A percentile compares a stretch with the other conserved stretches of the same genome.
These are phyloP conservation scores for Trichopria drosophilae DNA, from an alignment of 2,888 invertebrate genomes.

Conservation along the genomic window DNA sequence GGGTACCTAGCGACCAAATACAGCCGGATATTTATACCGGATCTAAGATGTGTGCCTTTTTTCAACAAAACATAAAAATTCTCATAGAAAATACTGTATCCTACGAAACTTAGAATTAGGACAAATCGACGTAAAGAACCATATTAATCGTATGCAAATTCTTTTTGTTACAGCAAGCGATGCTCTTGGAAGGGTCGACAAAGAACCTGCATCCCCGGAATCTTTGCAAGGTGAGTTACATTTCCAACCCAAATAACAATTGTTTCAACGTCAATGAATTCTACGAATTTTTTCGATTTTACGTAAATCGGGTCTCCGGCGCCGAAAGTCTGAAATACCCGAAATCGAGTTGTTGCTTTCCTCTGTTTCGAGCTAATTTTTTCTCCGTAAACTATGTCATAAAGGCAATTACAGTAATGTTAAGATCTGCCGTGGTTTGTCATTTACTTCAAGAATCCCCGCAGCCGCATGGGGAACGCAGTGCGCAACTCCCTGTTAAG, in stretches of 20 bases:
- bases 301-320: neutral
- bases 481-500: constrained; percentile 38
- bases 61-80: too few species aligned
- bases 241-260: neutral
- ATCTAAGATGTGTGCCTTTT: too few species aligned
- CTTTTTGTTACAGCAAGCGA: constrained; percentile 62
- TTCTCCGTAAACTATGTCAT: constrained; percentile 53
- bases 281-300: neutral
- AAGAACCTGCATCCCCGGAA: constrained; percentile 75
- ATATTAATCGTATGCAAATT: constrained; percentile 20
- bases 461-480: constrained; percentile 8
- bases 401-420: constrained; percentile 49
- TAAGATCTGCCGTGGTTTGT: constrained; percentile 44
- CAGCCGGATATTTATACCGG: too few species aligned
- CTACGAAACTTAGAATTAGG: too few species aligned
- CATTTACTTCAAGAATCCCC: constrained; percentile 43
- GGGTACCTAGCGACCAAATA: too few species aligned
- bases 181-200: constrained; percentile 69
- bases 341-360: neutral
- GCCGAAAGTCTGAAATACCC: neutral
- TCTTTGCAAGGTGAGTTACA: constrained; percentile 53
- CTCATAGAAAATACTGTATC: too few species aligned
- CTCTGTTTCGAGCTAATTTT: constrained; percentile 39
- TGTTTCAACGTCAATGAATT: neutral
- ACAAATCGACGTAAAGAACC: neutral